Percentiles rank a stretch among this genome's conserved stretches.
Evolutionary conservation across 2,113 vertebrate genomes (phyloP).

Genomic region (Mellivora capensis): DNA sequence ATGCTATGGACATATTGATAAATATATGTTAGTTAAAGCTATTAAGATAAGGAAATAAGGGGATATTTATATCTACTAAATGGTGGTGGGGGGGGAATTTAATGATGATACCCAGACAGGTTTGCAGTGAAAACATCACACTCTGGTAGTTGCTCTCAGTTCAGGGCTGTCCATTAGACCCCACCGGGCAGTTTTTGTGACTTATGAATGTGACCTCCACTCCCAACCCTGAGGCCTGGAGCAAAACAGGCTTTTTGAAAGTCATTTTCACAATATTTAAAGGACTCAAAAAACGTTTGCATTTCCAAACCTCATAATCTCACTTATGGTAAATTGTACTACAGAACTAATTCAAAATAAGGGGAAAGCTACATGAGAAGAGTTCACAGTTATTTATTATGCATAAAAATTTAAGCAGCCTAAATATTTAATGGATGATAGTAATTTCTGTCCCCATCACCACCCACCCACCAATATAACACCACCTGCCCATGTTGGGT

Average conservation of each 20-base stretch:
- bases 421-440: background rate
- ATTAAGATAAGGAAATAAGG: background rate
- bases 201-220: background rate
- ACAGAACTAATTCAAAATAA: slow-evolving; percentile 17
- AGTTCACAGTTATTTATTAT: slow-evolving; percentile 4
- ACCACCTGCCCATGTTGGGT: background rate
- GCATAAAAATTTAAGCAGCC: slow-evolving; percentile 14
- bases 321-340: background rate
- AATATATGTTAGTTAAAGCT: background rate
- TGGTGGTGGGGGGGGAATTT: background rate
- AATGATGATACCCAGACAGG: background rate
- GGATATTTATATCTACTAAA: background rate
- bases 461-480: background rate
- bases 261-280: background rate
- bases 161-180: background rate
- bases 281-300: background rate
- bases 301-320: slow-evolving; percentile 19
- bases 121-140: background rate
- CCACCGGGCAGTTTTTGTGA: background rate
- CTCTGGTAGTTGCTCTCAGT: background rate
- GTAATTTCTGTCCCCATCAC: background rate
- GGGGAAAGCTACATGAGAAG: background rate
- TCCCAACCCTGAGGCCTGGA: background rate
- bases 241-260: background rate
- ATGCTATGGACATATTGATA: background rate